Percentiles rank a stretch among this genome's conserved stretches.
These are phyloP conservation scores for Marmota monax DNA, from an alignment of 2,113 vertebrate species.

Conservation along the genomic window DNA sequence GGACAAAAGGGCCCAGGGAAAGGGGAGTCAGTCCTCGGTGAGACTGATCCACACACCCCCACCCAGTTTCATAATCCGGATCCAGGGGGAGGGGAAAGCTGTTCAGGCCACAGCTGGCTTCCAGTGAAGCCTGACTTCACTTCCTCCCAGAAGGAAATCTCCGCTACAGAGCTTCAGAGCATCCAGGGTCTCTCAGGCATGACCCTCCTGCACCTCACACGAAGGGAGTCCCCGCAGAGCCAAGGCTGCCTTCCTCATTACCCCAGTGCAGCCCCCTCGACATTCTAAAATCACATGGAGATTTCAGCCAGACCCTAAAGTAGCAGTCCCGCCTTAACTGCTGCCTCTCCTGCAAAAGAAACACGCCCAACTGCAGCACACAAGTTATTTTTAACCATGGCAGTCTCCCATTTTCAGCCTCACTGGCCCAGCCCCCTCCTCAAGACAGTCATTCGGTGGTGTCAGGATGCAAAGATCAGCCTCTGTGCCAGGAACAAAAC, in stretches of 20 bases:
- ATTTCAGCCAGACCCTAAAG: slow-evolving; percentile 68
- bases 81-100: not conserved
- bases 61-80: slow-evolving; percentile 37
- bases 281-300: slow-evolving; percentile 55
- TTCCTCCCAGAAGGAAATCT: slow-evolving; percentile 56
- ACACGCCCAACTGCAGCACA: slow-evolving; percentile 61
- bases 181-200: not conserved
- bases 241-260: not conserved
- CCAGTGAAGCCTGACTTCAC: slow-evolving; percentile 59
- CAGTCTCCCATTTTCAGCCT: slow-evolving; percentile 74
- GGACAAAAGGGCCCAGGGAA: not conserved
- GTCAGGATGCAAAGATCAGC: slow-evolving; percentile 44
- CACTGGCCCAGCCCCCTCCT: slow-evolving; percentile 75
- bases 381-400: slow-evolving; percentile 79
- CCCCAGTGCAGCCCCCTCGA: not conserved
- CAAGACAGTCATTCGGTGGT: slow-evolving; percentile 50
- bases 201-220: not conserved
- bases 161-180: slow-evolving; percentile 28
- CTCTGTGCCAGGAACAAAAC: not conserved
- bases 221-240: not conserved
- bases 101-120: slow-evolving; percentile 40
- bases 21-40: not conserved
- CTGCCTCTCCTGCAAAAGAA: slow-evolving; percentile 68
- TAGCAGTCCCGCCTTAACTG: slow-evolving; percentile 64
- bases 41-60: not conserved